These are phyloP conservation scores for Papilio aristodemus DNA, from an alignment of 1,140 invertebrate genomes.

Conservation along the genomic window DNA sequence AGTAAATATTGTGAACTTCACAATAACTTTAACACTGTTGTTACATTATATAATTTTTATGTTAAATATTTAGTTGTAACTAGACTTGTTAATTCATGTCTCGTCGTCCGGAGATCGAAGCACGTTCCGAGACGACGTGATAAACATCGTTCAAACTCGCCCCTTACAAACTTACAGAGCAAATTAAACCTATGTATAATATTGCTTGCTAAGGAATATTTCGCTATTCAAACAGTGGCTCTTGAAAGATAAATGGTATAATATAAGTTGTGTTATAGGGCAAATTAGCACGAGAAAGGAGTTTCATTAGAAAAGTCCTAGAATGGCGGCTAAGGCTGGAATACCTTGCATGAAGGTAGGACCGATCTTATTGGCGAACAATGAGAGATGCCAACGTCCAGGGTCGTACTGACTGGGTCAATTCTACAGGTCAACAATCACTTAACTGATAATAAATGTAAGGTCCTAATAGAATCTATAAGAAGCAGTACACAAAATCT, in stretches of 20 bases:
- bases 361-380: too few relatives aligned
- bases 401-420: too few relatives aligned
- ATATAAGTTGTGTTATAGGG: background rate
- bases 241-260: background rate
- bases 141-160: constrained; percentile 9
- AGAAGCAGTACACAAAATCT: background rate
- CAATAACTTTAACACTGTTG: background rate
- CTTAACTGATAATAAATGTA: too few relatives aligned
- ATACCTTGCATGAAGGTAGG: too few relatives aligned
- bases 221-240: too few relatives aligned
- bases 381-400: too few relatives aligned
- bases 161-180: background rate
- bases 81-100: constrained; percentile 1
- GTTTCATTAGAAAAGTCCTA: too few relatives aligned
- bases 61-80: background rate
- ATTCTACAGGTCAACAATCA: background rate
- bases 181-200: constrained; percentile 9
- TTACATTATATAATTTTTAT: background rate
- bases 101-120: constrained; percentile 6
- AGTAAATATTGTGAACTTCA: too few relatives aligned
- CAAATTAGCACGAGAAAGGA: background rate
- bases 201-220: background rate
- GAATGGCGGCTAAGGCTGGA: too few relatives aligned
- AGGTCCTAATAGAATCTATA: background rate
- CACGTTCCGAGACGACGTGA: constrained; percentile 9